Conservation (phyloP, 1,140 invertebrate species). For the Meloidogyne hapla region DNA sequence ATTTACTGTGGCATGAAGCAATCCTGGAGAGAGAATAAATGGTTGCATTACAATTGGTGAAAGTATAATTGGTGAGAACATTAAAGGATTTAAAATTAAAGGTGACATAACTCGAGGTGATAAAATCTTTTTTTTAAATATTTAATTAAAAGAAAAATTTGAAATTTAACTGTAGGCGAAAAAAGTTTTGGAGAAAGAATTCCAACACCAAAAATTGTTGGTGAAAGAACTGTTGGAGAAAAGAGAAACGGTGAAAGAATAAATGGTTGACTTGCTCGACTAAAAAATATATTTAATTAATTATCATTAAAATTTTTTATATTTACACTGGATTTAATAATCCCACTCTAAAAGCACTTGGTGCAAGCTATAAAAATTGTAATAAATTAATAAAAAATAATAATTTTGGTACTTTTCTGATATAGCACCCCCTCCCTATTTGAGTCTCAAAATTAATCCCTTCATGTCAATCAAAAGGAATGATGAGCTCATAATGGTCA, state of each 20-base stretch:
- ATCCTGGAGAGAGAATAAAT: slow-evolving; percentile 42
- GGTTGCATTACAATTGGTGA: slow-evolving; percentile 21
- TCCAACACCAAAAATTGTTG: neutral
- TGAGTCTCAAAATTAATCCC: no score
- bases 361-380: slow-evolving; percentile 26
- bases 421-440: no score
- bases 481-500: no score
- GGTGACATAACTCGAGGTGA: slow-evolving; percentile 44
- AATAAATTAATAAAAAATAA: no score
- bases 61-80: slow-evolving; percentile 47
- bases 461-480: no score
- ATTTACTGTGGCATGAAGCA: no score
- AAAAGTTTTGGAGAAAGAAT: slow-evolving; percentile 35
- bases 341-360: slow-evolving; percentile 21
- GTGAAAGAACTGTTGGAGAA: slow-evolving; percentile 42
- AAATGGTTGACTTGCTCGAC: slow-evolving; percentile 17
- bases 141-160: neutral
- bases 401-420: no score
- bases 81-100: slow-evolving; percentile 47
- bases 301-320: neutral
- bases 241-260: slow-evolving; percentile 46
- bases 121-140: slow-evolving; percentile 25
- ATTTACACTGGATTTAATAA: slow-evolving; percentile 10
- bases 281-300: neutral
- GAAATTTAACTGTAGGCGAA: slow-evolving; percentile 9